phyloP scores from a whole-genome alignment of 2,113 vertebrate species.

The Nannobrachium achirus region DNA sequence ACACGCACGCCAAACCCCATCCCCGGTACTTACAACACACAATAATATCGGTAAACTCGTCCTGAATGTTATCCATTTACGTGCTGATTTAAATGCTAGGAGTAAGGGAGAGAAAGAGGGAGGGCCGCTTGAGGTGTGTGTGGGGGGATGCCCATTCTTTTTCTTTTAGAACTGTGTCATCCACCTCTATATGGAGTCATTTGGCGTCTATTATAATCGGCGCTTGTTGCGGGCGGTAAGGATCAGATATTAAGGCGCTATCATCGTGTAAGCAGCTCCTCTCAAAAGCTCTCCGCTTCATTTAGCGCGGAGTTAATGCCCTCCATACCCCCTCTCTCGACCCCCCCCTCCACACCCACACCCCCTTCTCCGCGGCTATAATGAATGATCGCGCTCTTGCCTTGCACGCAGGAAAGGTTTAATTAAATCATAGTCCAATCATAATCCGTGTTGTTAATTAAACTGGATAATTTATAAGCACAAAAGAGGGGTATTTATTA shows the following conservation, averaged over 20 bases:
- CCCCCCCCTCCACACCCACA: not conserved
- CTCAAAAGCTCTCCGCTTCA: slow-evolving; percentile 27
- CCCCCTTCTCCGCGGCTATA: slow-evolving; percentile 38
- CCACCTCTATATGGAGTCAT: slow-evolving; percentile 3
- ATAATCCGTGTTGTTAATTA: slow-evolving; percentile 87
- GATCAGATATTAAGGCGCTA: slow-evolving; percentile 35
- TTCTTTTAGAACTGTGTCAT: slow-evolving; percentile 5
- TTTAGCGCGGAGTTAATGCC: slow-evolving; percentile 30
- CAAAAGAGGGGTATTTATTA: slow-evolving; percentile 83
- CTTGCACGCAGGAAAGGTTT: slow-evolving; percentile 80
- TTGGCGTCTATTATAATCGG: slow-evolving; percentile 32
- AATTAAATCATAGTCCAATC: slow-evolving; percentile 86
- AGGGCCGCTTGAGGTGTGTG: not conserved
- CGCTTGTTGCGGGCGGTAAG: slow-evolving; percentile 28
- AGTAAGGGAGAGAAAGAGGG: not conserved
- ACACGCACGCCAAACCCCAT: slow-evolving; percentile 24
- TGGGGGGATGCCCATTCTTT: not conserved
- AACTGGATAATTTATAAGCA: slow-evolving; percentile 87
- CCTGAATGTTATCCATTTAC: slow-evolving; percentile 37
- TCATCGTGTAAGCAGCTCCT: slow-evolving; percentile 37
- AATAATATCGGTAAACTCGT: slow-evolving; percentile 34
- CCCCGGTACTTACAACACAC: slow-evolving; percentile 49
- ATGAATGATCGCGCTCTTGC: slow-evolving; percentile 74
- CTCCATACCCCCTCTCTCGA: slow-evolving; percentile 31
- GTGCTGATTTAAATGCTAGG: slow-evolving; percentile 27